phyloP scores from a whole-genome alignment of 2,797 vertebrate genomes.

The Artibeus jamaicensis region DNA sequence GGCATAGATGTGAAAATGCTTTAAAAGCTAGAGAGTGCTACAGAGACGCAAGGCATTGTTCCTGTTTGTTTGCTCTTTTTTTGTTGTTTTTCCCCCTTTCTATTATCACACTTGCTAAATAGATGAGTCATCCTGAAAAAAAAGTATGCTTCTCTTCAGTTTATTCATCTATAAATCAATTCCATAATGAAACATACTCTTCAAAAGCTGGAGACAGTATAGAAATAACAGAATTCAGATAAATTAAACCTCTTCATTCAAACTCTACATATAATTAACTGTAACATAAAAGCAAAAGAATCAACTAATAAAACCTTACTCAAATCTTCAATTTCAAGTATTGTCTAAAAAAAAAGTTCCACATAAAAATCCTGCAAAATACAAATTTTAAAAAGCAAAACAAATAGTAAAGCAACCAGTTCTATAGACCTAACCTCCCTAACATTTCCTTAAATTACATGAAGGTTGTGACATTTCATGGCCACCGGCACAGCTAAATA shows the following conservation, averaged over 20 bases:
- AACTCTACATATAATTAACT: neutral
- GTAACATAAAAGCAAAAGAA: neutral
- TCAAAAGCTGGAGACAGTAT: conserved; percentile 23
- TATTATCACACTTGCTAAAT: conserved; percentile 42
- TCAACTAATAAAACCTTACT: neutral
- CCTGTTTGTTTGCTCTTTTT: conserved; percentile 44
- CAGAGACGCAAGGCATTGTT: neutral
- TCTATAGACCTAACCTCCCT: conserved; percentile 38
- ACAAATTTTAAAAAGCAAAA: conserved; percentile 10
- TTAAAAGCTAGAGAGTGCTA: neutral
- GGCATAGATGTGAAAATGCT: neutral
- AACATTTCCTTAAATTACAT: conserved; percentile 53
- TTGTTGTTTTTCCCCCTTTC: neutral
- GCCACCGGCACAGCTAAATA: conserved; percentile 66
- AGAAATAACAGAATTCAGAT: neutral
- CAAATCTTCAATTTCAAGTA: neutral
- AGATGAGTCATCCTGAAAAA: conserved; percentile 68
- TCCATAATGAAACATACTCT: conserved; percentile 46
- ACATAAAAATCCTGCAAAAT: conserved; percentile 24
- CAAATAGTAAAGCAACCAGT: conserved; percentile 35
- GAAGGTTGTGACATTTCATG: conserved; percentile 58
- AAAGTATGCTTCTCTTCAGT: conserved; percentile 44
- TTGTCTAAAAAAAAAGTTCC: neutral
- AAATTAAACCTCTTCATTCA: neutral
- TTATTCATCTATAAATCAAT: conserved; percentile 33